These are phyloP conservation scores for Ochropacha duplaris DNA, from an alignment of 2,888 invertebrate species.

Conservation along the genomic window DNA sequence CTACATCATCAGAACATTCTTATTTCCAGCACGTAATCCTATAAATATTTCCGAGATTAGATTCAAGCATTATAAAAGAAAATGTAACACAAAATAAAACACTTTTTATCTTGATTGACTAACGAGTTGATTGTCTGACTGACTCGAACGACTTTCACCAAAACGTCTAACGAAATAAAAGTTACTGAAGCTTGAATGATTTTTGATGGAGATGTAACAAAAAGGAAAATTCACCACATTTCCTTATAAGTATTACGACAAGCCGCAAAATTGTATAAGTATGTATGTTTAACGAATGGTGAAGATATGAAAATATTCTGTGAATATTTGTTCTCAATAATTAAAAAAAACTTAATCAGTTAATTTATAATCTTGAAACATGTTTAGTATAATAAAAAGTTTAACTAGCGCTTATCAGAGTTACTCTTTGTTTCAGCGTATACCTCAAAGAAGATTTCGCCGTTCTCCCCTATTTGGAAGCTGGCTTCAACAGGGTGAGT, in stretches of 20 bases:
- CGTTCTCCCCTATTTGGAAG: conserved; percentile 89
- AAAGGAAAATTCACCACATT: background rate
- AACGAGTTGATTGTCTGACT: background rate
- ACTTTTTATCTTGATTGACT: background rate
- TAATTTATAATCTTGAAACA: no score
- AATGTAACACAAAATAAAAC: conserved; percentile 9
- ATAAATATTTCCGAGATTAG: no score
- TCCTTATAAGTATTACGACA: no score
- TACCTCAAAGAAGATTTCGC: conserved; percentile 92
- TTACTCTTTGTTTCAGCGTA: conserved; percentile 84
- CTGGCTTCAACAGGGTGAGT: conserved; percentile 94
- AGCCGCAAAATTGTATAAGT: background rate
- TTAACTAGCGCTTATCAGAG: background rate
- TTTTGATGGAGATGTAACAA: background rate
- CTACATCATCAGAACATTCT: no score
- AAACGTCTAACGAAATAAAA: background rate
- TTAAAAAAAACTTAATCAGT: no score
- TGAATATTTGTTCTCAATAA: no score
- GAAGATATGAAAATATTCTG: no score
- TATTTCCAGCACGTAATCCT: background rate
- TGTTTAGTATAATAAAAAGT: background rate
- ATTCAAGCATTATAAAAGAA: background rate
- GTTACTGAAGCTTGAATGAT: background rate
- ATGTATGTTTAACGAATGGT: background rate
- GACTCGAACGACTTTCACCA: background rate